These are phyloP conservation scores for Lutjanus campechanus DNA, from an alignment of 2,797 vertebrate genomes.

Conservation along the genomic window DNA sequence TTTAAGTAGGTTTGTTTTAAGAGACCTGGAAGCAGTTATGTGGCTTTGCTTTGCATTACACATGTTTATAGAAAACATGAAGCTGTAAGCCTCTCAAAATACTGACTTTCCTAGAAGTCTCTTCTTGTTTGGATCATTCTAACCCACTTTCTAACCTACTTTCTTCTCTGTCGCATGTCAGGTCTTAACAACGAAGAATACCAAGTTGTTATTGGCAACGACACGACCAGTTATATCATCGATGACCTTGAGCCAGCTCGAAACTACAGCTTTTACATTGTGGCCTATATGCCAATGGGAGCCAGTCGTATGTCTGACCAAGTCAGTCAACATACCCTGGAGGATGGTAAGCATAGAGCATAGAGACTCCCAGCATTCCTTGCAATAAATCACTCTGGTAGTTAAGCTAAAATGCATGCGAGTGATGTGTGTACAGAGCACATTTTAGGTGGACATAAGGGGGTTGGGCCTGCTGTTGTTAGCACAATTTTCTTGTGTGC, in stretches of 20 bases:
- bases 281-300: conserved; percentile 99
- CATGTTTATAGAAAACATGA: conserved; percentile 46
- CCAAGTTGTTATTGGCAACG: conserved; percentile 97
- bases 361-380: conserved; percentile 67
- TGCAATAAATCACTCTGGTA: conserved; percentile 71
- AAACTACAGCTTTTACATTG: conserved; percentile 98
- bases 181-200: conserved; percentile 99
- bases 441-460: conserved; percentile 42
- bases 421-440: conserved; percentile 60
- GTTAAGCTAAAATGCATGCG: conserved; percentile 63
- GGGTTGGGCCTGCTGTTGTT: conserved; percentile 21
- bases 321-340: conserved; percentile 93
- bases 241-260: conserved; percentile 95
- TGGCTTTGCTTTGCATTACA: conserved; percentile 33
- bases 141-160: conserved; percentile 13
- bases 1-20: conserved; percentile 40
- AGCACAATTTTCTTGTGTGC: conserved; percentile 3
- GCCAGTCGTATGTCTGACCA: conserved; percentile 99
- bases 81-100: conserved; percentile 27
- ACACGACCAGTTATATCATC: conserved; percentile 96
- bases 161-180: conserved; percentile 63
- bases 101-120: conserved; percentile 10
- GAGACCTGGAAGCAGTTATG: conserved; percentile 33
- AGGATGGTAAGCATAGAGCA: conserved; percentile 91
- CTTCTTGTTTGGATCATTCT: background rate